Evolutionary conservation across 2,797 vertebrate species (phyloP), one percentile per base, ranked within the genome.

Genomic region (Sebastes dallii): DNA sequence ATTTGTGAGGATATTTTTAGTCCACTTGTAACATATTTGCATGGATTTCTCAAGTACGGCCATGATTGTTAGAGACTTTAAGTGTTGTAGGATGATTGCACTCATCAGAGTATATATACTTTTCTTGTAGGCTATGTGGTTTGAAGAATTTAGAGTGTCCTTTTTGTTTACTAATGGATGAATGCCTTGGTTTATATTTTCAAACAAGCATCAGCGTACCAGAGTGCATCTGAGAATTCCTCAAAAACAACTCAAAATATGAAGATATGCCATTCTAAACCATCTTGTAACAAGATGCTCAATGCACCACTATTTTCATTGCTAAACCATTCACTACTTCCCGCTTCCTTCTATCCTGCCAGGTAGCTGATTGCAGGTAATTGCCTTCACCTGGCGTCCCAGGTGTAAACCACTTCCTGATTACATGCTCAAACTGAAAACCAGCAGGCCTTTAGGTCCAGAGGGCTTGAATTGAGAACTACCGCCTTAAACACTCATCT

Each of bases 341-440:
- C 36, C 8, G 46, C 79, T 66, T 55, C 34, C 8, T 68, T 83
- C 54, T 18, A 25, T 56, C 78, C 81, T 72, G 77, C 84, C 79
- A 68, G 78, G 77, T 58, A 84, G 67, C 32, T 90, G 87, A 89
- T 89, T 93, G 86, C 78, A 73, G 67, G 77, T 82, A 88, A 88
- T 92, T 92, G 82, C 75, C 75, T 88, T 87, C 90, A 90, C 81
- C 85, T 91, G 90, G 78, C 58, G 1, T 86, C 85, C 59, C 78
- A 91, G 88, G 81, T 91, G 85, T 90, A 78, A 88, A 78, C 61
- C 25, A 58, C 77, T 75, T 85, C 72, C 66, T 86, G 83, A 91
- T 90, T 88, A 82, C 73, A 75, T 65, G 60, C 76, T 85, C 61
- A 42, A 62, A 86, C 56, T 55, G 54, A 83, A 64, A 85, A 83